A percentile compares a stretch with the other conserved stretches of the same genome.
phyloP scores from a whole-genome alignment of 2,113 vertebrate species.

The Montifringilla adamsi region DNA sequence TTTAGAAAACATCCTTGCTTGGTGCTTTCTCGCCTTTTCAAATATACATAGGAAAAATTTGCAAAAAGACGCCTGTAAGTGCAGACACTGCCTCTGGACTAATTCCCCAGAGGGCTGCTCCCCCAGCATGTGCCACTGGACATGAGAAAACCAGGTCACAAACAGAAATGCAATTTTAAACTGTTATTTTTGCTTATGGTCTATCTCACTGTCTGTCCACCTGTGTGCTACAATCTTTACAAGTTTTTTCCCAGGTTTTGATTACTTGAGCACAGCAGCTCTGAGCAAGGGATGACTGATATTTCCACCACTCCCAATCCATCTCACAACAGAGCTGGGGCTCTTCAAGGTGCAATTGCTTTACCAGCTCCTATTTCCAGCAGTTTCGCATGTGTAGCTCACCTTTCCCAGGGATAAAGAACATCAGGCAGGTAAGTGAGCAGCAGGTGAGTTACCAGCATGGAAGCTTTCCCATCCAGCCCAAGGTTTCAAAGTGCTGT shows the following conservation, averaged over 20 bases:
- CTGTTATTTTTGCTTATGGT: constrained; percentile 2
- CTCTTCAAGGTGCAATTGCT: not conserved
- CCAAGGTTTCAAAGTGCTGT: not conserved
- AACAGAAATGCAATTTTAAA: not conserved
- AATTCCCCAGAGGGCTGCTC: not conserved
- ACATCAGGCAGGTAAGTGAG: not conserved
- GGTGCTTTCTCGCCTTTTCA: constrained; percentile 24
- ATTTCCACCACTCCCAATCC: not conserved
- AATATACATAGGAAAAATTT: constrained; percentile 18
- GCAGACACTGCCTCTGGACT: not conserved
- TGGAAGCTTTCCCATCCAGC: not conserved
- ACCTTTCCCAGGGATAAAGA: not conserved
- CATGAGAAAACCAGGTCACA: not conserved
- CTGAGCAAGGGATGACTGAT: not conserved
- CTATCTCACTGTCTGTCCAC: not conserved
- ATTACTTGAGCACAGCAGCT: not conserved
- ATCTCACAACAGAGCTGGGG: not conserved
- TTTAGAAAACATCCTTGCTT: constrained; percentile 29
- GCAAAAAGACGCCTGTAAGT: constrained; percentile 14
- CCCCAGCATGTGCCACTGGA: not conserved
- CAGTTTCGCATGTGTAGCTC: not conserved
- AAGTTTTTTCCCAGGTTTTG: not conserved
- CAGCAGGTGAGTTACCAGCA: not conserved
- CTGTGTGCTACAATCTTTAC: not conserved
- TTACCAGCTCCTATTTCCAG: not conserved